These are phyloP conservation scores for Drosophila elegans DNA, from an alignment of 1,140 invertebrate genomes.

Conservation along the genomic window DNA sequence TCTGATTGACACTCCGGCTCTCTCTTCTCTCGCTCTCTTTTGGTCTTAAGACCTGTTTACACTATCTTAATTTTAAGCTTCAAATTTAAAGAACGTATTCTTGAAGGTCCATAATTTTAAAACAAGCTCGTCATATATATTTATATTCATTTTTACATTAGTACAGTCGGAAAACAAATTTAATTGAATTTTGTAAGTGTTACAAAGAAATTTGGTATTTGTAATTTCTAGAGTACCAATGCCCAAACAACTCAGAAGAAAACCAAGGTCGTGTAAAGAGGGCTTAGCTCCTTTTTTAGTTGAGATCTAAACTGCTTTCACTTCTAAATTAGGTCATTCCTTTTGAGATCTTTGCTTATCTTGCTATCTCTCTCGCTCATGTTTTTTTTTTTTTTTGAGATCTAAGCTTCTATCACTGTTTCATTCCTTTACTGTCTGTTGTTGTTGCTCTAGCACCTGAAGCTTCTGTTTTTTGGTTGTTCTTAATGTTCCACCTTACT, in stretches of 20 bases:
- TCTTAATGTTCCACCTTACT: slow-evolving; percentile 13
- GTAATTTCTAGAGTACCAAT: too few species aligned
- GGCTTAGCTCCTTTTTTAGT: background rate
- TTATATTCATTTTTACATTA: too few species aligned
- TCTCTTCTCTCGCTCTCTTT: background rate
- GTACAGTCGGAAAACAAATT: too few species aligned
- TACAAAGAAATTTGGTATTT: too few species aligned
- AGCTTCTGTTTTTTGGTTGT: background rate
- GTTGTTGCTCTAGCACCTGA: slow-evolving; percentile 3
- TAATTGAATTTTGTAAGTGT: too few species aligned
- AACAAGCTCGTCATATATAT: too few species aligned
- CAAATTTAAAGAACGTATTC: too few species aligned
- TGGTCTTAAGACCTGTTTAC: background rate
- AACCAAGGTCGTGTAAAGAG: background rate
- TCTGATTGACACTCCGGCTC: slow-evolving; percentile 8
- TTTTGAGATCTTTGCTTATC: too few species aligned
- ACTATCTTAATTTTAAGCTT: background rate
- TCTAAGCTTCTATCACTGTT: background rate
- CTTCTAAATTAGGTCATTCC: background rate
- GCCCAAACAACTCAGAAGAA: too few species aligned
- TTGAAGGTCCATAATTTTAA: too few species aligned
- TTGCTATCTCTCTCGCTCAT: background rate
- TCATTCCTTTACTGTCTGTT: background rate
- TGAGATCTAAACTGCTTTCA: too few species aligned
- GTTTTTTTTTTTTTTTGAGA: background rate